A percentile compares a stretch with the other conserved stretches of the same genome.
Evolutionary conservation across 1,140 invertebrate species (phyloP).

Genomic region (Drosophila equinoxialis): DNA sequence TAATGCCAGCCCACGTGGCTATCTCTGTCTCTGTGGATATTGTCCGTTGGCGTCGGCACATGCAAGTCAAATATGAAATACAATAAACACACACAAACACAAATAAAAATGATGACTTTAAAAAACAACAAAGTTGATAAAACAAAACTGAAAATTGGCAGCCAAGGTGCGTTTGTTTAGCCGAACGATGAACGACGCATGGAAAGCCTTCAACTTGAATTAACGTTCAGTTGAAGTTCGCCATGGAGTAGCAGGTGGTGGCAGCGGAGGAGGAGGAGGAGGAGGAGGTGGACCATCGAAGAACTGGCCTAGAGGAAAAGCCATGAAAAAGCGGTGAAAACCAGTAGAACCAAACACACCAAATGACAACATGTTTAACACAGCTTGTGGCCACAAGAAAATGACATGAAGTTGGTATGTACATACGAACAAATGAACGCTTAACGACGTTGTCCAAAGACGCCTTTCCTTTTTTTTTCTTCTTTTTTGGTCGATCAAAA

Average conservation of each 20-base stretch:
- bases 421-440: constrained; percentile 18
- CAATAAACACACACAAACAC: neutral
- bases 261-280: neutral
- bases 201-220: constrained; percentile 70
- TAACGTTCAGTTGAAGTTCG: constrained; percentile 46
- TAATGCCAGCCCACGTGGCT: constrained; percentile 54
- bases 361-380: constrained; percentile 7
- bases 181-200: constrained; percentile 25
- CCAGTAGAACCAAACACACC: constrained; percentile 3
- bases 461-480: constrained; percentile 6
- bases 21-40: constrained; percentile 12
- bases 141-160: constrained; percentile 62
- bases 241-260: neutral
- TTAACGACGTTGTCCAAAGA: constrained; percentile 49
- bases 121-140: constrained; percentile 45
- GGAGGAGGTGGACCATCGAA: neutral
- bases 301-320: constrained; percentile 13
- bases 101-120: constrained; percentile 2
- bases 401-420: constrained; percentile 29
- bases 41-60: constrained; percentile 22
- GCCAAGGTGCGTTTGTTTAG: constrained; percentile 73
- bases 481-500: constrained; percentile 17
- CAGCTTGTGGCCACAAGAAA: constrained; percentile 4
- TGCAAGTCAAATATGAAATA: constrained; percentile 58
- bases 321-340: constrained; percentile 11